phyloP scores from a whole-genome alignment of 2,797 vertebrate genomes.

The Podargus strigoides region DNA sequence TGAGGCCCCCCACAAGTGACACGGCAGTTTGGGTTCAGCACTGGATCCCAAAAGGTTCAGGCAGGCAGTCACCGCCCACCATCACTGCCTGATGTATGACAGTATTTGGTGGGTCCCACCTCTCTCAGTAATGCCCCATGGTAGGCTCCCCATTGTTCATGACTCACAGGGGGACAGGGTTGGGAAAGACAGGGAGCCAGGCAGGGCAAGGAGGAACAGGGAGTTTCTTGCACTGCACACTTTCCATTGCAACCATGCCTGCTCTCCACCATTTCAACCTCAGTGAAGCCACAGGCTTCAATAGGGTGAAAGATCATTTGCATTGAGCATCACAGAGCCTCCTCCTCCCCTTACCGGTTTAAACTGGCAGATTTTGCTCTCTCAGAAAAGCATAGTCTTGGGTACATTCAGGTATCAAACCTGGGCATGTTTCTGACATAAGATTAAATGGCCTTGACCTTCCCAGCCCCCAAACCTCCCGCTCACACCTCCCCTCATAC shows the following conservation, averaged over 20 bases:
- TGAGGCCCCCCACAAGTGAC: neutral
- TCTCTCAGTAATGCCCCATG: fast-evolving
- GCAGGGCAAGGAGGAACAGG: neutral
- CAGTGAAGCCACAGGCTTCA: neutral
- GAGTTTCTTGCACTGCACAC: neutral
- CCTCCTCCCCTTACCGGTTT: neutral
- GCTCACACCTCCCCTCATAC: fast-evolving
- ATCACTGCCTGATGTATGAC: fast-evolving
- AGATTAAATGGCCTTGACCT: neutral
- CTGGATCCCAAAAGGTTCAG: neutral
- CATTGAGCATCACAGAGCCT: neutral
- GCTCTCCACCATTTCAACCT: neutral
- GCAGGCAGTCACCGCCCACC: neutral
- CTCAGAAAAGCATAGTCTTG: fast-evolving
- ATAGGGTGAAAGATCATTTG: neutral
- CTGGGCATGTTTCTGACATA: neutral
- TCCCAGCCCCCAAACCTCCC: fast-evolving
- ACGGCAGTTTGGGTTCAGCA: neutral
- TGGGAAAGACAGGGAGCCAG: neutral
- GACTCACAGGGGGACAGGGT: fast-evolving
- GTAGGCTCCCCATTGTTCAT: neutral
- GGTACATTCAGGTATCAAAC: neutral
- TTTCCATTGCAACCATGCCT: neutral
- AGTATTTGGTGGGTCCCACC: neutral
- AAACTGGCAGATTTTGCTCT: neutral